Evolutionary conservation across 2,888 invertebrate genomes (phyloP).

Genomic region (Lepetodrilus schrolli): DNA sequence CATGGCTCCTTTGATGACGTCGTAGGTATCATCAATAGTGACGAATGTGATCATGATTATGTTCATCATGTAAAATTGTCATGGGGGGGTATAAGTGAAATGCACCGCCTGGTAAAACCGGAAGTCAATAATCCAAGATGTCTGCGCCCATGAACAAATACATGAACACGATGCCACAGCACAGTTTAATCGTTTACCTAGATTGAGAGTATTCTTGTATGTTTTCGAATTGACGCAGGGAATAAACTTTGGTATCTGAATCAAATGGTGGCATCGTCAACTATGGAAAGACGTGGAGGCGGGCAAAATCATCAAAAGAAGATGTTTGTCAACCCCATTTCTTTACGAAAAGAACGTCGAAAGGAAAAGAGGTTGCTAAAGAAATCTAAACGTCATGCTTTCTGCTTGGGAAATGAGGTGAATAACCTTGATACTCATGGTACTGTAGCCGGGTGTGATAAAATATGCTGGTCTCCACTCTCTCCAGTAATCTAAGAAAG

Average conservation of each 20-base stretch:
- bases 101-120: not conserved
- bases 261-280: constrained; percentile 18
- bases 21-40: too few species aligned
- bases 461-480: too few species aligned
- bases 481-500: too few species aligned
- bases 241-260: too few species aligned
- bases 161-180: too few species aligned
- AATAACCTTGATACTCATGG: too few species aligned
- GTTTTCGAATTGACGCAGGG: too few species aligned
- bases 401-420: constrained; percentile 72
- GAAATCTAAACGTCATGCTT: constrained; percentile 79
- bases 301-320: not conserved
- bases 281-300: not conserved
- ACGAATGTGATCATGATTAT: too few species aligned
- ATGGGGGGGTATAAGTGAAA: not conserved
- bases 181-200: too few species aligned
- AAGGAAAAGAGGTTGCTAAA: constrained; percentile 83
- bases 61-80: not conserved
- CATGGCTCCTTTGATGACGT: too few species aligned
- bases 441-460: too few species aligned
- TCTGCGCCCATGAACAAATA: constrained; percentile 42
- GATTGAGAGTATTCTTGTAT: too few species aligned
- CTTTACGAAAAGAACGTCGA: constrained; percentile 69
- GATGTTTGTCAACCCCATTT: not conserved
- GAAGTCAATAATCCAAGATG: constrained; percentile 33